Evolutionary conservation across 2,113 vertebrate species (phyloP).

Genomic region (Trinectes maculatus): DNA sequence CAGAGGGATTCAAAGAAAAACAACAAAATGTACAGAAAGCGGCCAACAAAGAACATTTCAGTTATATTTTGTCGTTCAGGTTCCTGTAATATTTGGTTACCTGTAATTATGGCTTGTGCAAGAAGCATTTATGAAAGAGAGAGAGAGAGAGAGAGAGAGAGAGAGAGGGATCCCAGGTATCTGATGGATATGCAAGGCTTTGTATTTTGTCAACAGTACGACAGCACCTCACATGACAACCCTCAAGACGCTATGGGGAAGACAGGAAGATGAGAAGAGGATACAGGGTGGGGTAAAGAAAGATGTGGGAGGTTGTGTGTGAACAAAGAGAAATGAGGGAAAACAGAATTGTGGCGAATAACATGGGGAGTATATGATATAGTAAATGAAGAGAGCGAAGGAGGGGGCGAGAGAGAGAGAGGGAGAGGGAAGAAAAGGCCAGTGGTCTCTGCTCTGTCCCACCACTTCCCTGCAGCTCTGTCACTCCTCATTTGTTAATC

Average conservation of each 20-base stretch:
- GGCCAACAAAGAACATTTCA: too few species aligned
- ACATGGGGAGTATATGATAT: slow-evolving; percentile 38
- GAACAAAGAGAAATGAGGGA: neutral
- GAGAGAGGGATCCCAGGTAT: slow-evolving; percentile 87
- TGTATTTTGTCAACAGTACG: slow-evolving; percentile 83
- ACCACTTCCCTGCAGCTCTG: slow-evolving; percentile 76
- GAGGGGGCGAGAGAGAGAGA: slow-evolving; percentile 59
- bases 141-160: slow-evolving; percentile 67
- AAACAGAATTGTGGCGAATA: neutral
- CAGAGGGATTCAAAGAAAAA: too few species aligned
- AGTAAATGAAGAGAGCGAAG: slow-evolving; percentile 2
- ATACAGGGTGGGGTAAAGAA: neutral
- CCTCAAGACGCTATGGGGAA: slow-evolving; percentile 42
- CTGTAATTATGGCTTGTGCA: too few species aligned
- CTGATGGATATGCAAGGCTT: slow-evolving; percentile 79
- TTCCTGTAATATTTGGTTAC: too few species aligned
- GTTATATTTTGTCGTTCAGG: too few species aligned
- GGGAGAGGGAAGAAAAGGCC: slow-evolving; percentile 66
- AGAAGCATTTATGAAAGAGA: too few species aligned
- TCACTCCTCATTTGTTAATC: slow-evolving; percentile 76
- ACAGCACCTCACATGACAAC: slow-evolving; percentile 79
- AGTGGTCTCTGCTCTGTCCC: slow-evolving; percentile 75
- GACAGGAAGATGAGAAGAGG: slow-evolving; percentile 20
- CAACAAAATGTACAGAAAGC: too few species aligned
- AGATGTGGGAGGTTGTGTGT: neutral